A percentile compares a stretch with the other conserved stretches of the same genome.
phyloP scores from a whole-genome alignment of 2,797 vertebrate species.

The Oreortyx pictus region DNA sequence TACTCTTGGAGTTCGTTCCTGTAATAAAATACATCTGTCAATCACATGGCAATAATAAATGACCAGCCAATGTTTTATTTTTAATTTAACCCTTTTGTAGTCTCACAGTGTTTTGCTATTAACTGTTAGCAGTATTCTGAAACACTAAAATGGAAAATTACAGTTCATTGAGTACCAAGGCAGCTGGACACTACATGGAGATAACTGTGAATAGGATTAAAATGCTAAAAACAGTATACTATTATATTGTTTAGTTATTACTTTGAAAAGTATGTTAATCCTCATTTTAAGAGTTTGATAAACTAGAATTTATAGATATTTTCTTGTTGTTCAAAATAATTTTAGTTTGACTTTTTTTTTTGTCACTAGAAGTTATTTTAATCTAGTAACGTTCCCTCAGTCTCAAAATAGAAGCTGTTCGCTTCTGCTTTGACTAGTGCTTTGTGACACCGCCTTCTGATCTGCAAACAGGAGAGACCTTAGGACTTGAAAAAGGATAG shows the following conservation, averaged over 20 bases:
- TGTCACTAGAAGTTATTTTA: not conserved
- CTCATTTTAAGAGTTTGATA: not conserved
- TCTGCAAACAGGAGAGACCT: not conserved
- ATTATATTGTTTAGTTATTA: not conserved
- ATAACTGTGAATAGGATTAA: not conserved
- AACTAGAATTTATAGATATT: not conserved
- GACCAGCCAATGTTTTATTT: not conserved
- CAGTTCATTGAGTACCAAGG: not conserved
- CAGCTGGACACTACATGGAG: not conserved
- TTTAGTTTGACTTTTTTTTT: not conserved
- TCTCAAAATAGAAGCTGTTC: not conserved
- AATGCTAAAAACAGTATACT: not conserved
- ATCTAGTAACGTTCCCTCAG: not conserved
- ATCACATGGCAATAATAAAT: not conserved
- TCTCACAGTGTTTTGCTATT: not conserved
- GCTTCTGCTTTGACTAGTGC: not conserved
- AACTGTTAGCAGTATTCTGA: not conserved
- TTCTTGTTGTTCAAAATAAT: not conserved
- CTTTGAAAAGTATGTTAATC: not conserved
- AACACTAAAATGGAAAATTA: not conserved
- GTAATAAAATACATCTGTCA: slow-evolving; percentile 54
- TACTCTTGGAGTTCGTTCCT: slow-evolving; percentile 88
- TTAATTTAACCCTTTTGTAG: slow-evolving; percentile 1
- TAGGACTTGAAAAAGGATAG: not conserved
- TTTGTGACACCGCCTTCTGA: not conserved